Percentiles rank a stretch among this genome's conserved stretches.
Evolutionary conservation across 2,888 invertebrate species (phyloP).

Genomic region (Halocaridina rubra): DNA sequence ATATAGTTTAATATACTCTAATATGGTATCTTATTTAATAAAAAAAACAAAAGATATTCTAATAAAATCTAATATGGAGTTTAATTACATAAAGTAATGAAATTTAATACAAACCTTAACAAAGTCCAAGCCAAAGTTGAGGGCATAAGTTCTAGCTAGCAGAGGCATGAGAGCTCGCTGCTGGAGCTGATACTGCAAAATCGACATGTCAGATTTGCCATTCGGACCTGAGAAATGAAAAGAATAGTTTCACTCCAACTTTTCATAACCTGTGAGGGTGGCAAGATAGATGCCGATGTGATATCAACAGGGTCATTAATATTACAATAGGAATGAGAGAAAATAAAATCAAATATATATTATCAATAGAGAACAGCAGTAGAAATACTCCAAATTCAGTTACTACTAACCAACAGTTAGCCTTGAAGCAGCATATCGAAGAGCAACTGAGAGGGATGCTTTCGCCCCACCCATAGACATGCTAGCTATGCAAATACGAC

Average conservation of each 20-base stretch:
- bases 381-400: too few species aligned
- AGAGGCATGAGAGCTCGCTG: conserved; percentile 65
- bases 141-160: conserved; percentile 64
- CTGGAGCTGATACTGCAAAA: conserved; percentile 65
- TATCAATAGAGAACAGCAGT: too few species aligned
- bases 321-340: too few species aligned
- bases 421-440: conserved; percentile 64
- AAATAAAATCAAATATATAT: too few species aligned
- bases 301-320: too few species aligned
- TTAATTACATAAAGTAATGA: background rate
- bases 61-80: background rate
- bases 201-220: conserved; percentile 65
- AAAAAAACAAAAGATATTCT: background rate
- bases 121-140: conserved; percentile 64
- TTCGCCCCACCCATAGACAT: conserved; percentile 65
- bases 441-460: conserved; percentile 64
- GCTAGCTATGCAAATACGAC: conserved; percentile 65
- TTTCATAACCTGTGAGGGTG: too few species aligned
- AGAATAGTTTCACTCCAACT: too few species aligned
- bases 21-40: background rate
- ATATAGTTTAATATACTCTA: too few species aligned
- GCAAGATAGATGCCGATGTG: too few species aligned
- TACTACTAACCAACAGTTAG: conserved; percentile 64
- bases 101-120: conserved; percentile 59
- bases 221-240: conserved; percentile 49